Conservation (phyloP, 2,888 invertebrate species). For the Caenorhabditis macrosperma region DNA sequence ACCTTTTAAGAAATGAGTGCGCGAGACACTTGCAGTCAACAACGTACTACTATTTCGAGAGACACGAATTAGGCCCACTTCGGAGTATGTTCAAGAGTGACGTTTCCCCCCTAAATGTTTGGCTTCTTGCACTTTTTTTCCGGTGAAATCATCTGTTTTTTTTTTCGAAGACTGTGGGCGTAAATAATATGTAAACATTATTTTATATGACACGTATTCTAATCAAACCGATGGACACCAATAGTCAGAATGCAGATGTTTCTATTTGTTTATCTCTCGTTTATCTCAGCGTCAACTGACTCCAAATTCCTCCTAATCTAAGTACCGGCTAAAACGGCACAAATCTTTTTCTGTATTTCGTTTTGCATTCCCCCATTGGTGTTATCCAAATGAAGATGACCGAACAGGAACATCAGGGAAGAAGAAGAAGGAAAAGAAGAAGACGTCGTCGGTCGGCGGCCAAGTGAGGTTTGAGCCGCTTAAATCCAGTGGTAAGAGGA, state of each 20-base stretch:
- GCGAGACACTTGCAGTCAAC: not conserved
- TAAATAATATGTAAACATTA: too few relatives aligned
- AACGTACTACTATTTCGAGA: conserved; percentile 9
- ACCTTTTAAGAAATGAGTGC: conserved; percentile 6
- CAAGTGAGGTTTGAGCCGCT: not conserved
- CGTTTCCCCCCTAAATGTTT: not conserved
- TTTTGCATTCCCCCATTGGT: not conserved
- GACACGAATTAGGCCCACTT: too few relatives aligned
- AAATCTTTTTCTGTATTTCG: not conserved
- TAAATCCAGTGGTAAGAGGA: not conserved
- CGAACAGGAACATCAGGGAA: not conserved
- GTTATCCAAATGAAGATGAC: not conserved
- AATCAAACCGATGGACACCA: not conserved
- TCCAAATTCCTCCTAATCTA: conserved; percentile 7
- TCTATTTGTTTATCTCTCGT: not conserved
- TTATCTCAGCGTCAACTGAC: not conserved
- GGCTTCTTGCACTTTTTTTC: conserved; percentile 15
- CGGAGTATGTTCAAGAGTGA: not conserved
- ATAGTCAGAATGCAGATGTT: not conserved
- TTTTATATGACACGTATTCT: too few relatives aligned
- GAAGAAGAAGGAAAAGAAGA: not conserved
- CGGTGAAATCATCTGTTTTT: not conserved
- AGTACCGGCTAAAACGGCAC: not conserved
- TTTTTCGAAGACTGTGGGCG: not conserved
- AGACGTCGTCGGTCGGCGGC: not conserved